A percentile compares a stretch with the other conserved stretches of the same genome.
phyloP scores from a whole-genome alignment of 2,797 vertebrate genomes.

The Helicolenus hilgendorfi region DNA sequence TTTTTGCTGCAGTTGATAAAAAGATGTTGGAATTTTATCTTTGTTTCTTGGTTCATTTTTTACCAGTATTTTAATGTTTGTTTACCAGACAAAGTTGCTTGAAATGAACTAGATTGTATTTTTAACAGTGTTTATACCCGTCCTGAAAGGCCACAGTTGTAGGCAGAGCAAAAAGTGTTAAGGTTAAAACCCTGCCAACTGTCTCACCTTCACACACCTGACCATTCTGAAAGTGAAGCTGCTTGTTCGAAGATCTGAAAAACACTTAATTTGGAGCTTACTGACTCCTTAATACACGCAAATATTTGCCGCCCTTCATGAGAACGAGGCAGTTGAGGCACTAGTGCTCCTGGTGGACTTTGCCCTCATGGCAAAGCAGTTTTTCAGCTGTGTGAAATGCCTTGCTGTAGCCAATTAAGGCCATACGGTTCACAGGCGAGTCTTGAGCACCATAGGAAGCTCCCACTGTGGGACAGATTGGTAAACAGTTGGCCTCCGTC shows the following conservation, averaged over 20 bases:
- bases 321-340: background rate
- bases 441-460: slow-evolving; percentile 47
- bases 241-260: background rate
- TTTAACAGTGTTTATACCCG: background rate
- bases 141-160: background rate
- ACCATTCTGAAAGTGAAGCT: background rate
- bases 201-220: background rate
- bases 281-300: background rate
- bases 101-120: background rate
- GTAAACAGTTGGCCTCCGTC: slow-evolving; percentile 36
- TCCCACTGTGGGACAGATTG: slow-evolving; percentile 63
- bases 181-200: background rate
- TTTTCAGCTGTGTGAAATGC: background rate
- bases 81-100: background rate
- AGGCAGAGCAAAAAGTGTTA: background rate
- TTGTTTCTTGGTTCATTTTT: slow-evolving; percentile 40
- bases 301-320: background rate
- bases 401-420: background rate
- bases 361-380: background rate
- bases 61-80: background rate
- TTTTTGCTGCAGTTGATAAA: slow-evolving; percentile 88
- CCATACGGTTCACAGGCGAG: slow-evolving; percentile 35
- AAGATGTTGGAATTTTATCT: slow-evolving; percentile 83
- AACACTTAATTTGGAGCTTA: background rate
- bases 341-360: background rate